These are phyloP conservation scores for Agapornis canus DNA, from an alignment of 2,797 vertebrate species.

Conservation along the genomic window DNA sequence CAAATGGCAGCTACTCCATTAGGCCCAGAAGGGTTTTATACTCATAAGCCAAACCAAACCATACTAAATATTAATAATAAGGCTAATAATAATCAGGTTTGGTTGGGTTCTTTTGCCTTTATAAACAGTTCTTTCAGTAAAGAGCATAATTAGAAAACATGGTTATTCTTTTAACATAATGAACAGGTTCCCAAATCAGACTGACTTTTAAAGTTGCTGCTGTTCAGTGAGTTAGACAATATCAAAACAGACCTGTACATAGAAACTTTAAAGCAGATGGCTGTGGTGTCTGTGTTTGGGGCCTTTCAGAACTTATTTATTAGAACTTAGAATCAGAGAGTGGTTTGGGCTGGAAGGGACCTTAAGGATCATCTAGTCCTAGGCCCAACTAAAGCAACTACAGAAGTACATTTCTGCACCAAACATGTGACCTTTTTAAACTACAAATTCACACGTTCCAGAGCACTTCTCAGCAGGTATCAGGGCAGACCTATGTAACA, in stretches of 20 bases:
- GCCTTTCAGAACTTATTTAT: background rate
- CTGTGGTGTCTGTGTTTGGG: rapidly evolving
- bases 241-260: background rate
- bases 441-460: rapidly evolving
- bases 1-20: background rate
- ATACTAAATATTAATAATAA: background rate
- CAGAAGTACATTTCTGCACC: rapidly evolving
- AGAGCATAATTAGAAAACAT: background rate
- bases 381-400: background rate
- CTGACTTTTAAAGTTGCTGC: background rate
- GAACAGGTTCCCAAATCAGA: rapidly evolving
- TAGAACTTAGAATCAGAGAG: rapidly evolving
- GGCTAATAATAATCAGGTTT: background rate
- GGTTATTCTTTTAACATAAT: background rate
- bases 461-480: rapidly evolving
- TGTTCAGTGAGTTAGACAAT: rapidly evolving
- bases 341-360: background rate
- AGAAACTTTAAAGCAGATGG: background rate
- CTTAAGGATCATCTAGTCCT: background rate
- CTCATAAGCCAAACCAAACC: background rate
- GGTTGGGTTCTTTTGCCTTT: background rate
- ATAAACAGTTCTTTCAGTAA: background rate
- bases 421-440: too few relatives aligned
- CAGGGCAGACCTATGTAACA: rapidly evolving
- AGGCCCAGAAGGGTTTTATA: background rate